Evolutionary conservation across 2,113 vertebrate genomes (phyloP), one percentile per base, ranked within the genome.

Genomic region (Lepus americanus): DNA sequence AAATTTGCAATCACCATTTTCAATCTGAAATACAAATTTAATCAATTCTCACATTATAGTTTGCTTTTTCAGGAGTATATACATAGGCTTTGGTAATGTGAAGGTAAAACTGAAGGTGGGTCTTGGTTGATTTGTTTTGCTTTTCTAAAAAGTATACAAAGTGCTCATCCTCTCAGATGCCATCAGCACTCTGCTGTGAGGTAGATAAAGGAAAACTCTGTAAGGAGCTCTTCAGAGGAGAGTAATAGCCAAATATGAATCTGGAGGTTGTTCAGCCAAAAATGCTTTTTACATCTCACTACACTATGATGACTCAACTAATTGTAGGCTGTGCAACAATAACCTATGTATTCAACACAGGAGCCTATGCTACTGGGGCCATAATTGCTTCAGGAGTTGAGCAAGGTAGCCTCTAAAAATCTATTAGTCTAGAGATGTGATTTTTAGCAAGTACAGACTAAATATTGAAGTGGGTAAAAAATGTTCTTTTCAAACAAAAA

Each of bases 261-360:
- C 92, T 67, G 5, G 83, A 92, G 20, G 13, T 51, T 94, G 29
- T 89, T 91, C 39, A 95, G 51, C 70, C 87, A 92, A 83, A 94
- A 91, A 96, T 66, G n/a, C 33, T 92, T 79, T 96, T 94, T 90
- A 78, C 36, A 36, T 91, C 44, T 66, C 39, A 89, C 81, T 59
- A 31, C 89, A 74, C 89, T 86, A 69, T 67, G 33, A 80, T 81
- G 77, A 92, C 63, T 92, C 55, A 94, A 93, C 53, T 63, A 86
- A 92, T 73, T 94, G 51, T 67, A 76, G 83, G 20, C 31, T 67
- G 49, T 53, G 64, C 33, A 86, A 79, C 5, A 16, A 87, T 27
- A 53, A 19, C 3, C 20, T 39, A 33, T 16, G 22, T 83, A 51
- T 13, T 82, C 73, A 94, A 80, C 44, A 78, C 3, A 76, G 82